Conservation (phyloP, 2,113 vertebrate genomes). For the Ciconia maguari region DNA sequence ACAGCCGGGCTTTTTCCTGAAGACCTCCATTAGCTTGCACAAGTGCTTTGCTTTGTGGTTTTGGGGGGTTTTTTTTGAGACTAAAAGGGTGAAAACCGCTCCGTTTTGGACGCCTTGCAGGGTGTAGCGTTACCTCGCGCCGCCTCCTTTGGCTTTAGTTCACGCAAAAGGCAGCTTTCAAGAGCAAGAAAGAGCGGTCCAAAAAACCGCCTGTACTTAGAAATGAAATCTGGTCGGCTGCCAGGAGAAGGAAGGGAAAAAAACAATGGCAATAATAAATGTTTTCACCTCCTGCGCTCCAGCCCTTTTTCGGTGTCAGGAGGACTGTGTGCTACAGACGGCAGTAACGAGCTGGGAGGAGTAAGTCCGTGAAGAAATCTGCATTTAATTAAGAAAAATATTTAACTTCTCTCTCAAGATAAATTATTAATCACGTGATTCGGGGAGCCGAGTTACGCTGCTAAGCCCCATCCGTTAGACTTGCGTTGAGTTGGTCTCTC, state of each 20-base stretch:
- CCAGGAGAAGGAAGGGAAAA: background rate
- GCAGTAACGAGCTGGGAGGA: background rate
- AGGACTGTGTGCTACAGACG: background rate
- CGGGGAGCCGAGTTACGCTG: fast-evolving
- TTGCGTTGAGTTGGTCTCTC: background rate
- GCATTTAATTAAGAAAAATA: background rate
- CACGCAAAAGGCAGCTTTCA: background rate
- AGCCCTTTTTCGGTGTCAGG: background rate
- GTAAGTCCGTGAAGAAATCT: background rate
- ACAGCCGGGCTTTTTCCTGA: background rate
- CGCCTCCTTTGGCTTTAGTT: background rate
- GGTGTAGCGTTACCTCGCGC: background rate
- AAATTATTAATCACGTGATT: background rate
- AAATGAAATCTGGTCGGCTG: background rate
- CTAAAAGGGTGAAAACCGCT: background rate
- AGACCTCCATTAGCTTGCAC: background rate
- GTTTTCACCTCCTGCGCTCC: background rate
- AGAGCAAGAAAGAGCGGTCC: background rate
- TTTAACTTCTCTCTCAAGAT: background rate
- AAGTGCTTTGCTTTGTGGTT: background rate
- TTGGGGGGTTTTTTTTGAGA: background rate
- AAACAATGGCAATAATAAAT: background rate
- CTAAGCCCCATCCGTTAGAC: background rate
- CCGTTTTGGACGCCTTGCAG: fast-evolving
- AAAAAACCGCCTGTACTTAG: background rate